A percentile compares a stretch with the other conserved stretches of the same genome.
Evolutionary conservation across 1,140 invertebrate genomes (phyloP).

Genomic region (Oreohelix idahoensis): DNA sequence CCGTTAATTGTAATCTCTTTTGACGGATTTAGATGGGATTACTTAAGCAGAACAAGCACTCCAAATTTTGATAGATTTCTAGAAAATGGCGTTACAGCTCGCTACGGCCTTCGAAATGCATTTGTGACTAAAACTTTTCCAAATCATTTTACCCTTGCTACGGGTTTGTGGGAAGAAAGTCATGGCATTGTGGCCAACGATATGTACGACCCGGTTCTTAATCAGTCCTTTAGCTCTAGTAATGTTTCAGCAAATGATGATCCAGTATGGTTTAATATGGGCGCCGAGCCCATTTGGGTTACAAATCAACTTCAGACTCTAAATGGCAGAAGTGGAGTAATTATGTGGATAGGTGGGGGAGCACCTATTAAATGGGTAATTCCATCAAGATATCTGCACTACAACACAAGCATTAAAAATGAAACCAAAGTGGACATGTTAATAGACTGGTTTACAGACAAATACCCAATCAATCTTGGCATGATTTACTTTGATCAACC

Average conservation of each 20-base stretch:
- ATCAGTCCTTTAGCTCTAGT: constrained; percentile 65
- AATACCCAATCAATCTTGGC: constrained; percentile 75
- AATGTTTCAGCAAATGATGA: constrained; percentile 70
- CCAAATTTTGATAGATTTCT: constrained; percentile 69
- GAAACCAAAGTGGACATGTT: constrained; percentile 77
- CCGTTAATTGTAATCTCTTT: constrained; percentile 70
- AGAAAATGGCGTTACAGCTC: constrained; percentile 61
- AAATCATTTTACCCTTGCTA: constrained; percentile 85
- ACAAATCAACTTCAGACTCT: constrained; percentile 57
- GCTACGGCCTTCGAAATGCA: constrained; percentile 72
- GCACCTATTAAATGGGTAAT: constrained; percentile 54
- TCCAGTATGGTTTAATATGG: constrained; percentile 59
- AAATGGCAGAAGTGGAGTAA: constrained; percentile 49
- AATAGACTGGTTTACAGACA: constrained; percentile 79
- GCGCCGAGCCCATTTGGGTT: constrained; percentile 68
- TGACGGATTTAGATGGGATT: constrained; percentile 73
- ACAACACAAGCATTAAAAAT: constrained; percentile 63
- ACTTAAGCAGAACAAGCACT: constrained; percentile 54
- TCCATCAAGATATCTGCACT: constrained; percentile 48
- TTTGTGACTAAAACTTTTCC: constrained; percentile 86
- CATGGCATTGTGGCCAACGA: constrained; percentile 84
- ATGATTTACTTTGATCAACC: constrained; percentile 85
- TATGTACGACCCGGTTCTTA: constrained; percentile 78
- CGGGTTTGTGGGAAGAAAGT: constrained; percentile 82
- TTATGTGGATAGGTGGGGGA: constrained; percentile 55